Base-by-base conservation (phyloP, 2,888 invertebrate species). In the Lepidochrysops patricia region DNA sequence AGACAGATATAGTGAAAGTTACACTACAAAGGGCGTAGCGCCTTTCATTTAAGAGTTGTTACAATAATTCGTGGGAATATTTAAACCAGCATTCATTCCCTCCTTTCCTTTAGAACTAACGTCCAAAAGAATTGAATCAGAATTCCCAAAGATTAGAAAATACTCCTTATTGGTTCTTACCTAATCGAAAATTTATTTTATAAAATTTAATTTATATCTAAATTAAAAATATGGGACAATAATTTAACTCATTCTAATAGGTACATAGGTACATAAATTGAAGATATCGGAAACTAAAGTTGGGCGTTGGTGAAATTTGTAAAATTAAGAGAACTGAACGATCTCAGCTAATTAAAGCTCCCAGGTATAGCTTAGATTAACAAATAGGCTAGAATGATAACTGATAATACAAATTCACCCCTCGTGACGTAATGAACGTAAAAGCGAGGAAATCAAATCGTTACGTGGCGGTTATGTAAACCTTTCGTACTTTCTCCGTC, bases 401-500 rank as follows among this genome's bases (percentile, higher is more conserved):
- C 43, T 9, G 19, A 50, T 34, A 50, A 58, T 23, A 50, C 34
- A 50, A 59, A 52, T 34, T 59, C 58, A 59, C 58, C 73, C 74
- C 76, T 65, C 73, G 74, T 82, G 75, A 86, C 86, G 84, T 83
- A 88, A 88, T 76, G 80, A 73, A 79, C 80, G 80, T 82, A 82
- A 85, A 86, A 84, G 84, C 75, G 81, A 88, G 86, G 87, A 88
- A 87, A 89, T 87, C 87, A 87, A 88, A 87, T 80, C 77, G 84
- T 87, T 87, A 89, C 89, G 88, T 88, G 70, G 75, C 66, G 58
- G 60, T 89, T 89, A 85, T 83, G 82, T 88, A 88, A 80, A 75
- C 85, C 89, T 89, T 89, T 89, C 89, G 88, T 80, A 86, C 89
- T 89, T 89, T 89, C 89, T 87, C 89, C 85, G 87, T 81, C 86